A percentile compares a stretch with the other conserved stretches of the same genome.
Evolutionary conservation across 2,797 vertebrate species (phyloP).

Genomic region (Allobates femoralis): DNA sequence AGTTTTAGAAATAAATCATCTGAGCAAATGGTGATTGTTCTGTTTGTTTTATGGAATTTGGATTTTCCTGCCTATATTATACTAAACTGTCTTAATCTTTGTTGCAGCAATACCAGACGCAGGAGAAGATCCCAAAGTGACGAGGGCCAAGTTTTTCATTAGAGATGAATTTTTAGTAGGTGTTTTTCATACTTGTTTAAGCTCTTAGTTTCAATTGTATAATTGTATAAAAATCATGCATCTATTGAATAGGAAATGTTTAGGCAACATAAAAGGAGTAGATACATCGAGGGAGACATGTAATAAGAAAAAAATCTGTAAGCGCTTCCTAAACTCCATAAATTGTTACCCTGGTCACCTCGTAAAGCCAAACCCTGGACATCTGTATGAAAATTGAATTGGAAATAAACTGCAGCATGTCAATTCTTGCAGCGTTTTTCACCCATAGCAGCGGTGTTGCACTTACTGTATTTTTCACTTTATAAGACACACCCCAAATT

Average conservation of each 20-base stretch:
- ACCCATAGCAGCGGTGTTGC: too few species aligned
- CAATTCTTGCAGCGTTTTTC: too few species aligned
- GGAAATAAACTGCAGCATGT: too few species aligned
- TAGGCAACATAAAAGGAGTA: neutral
- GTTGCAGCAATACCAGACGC: constrained; percentile 91
- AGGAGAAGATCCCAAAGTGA: constrained; percentile 96
- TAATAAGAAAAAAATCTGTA: neutral
- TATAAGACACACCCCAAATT: too few species aligned
- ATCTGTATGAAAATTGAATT: too few species aligned
- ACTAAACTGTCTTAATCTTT: constrained; percentile 54
- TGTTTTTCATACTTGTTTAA: constrained; percentile 42
- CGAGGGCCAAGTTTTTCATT: constrained; percentile 98
- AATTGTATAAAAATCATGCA: neutral
- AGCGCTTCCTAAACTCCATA: neutral
- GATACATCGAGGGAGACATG: neutral
- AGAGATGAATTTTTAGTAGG: constrained; percentile 96
- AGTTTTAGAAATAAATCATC: neutral
- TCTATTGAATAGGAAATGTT: neutral
- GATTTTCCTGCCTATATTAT: constrained; percentile 25
- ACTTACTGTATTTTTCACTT: too few species aligned
- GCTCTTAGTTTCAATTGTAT: neutral
- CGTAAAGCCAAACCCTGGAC: neutral
- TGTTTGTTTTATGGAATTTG: neutral
- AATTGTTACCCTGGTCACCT: neutral
- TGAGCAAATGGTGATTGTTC: neutral